Conservation (phyloP, 2,888 invertebrate species). For the Trachelus troglodyta region DNA sequence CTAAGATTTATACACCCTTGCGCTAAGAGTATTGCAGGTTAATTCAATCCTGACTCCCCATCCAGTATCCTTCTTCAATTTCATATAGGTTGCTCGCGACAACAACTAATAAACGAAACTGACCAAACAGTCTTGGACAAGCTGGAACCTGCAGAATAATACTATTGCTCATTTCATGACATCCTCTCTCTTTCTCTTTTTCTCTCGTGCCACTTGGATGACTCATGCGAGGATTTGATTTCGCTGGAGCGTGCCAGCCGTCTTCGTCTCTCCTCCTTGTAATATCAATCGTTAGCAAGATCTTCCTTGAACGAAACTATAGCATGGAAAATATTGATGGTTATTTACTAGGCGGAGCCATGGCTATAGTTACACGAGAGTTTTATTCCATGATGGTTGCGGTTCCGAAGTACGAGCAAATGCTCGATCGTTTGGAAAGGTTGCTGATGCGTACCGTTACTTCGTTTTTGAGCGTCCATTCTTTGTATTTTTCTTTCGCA, state of each 20-base stretch:
- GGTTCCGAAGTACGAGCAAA: conserved; percentile 3
- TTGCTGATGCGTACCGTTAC: not conserved
- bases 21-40: not conserved
- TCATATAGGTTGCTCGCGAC: not conserved
- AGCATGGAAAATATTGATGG: not conserved
- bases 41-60: not conserved
- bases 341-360: not conserved
- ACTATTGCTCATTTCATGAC: not conserved
- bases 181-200: not conserved
- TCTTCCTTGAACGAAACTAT: not conserved
- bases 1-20: not conserved
- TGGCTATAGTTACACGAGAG: not conserved
- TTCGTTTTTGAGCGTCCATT: too few relatives aligned
- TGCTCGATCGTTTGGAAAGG: conserved; percentile 12
- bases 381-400: not conserved
- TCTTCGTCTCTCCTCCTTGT: not conserved
- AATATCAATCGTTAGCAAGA: not conserved
- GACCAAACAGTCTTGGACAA: not conserved
- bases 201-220: conserved; percentile 3
- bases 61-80: not conserved
- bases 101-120: not conserved
- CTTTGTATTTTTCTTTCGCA: too few relatives aligned
- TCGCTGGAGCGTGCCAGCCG: not conserved
- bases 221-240: conserved; percentile 8
- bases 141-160: not conserved